A percentile compares a stretch with the other conserved stretches of the same genome.
phyloP scores from a whole-genome alignment of 2,113 vertebrate genomes.

The Desmodus rotundus region DNA sequence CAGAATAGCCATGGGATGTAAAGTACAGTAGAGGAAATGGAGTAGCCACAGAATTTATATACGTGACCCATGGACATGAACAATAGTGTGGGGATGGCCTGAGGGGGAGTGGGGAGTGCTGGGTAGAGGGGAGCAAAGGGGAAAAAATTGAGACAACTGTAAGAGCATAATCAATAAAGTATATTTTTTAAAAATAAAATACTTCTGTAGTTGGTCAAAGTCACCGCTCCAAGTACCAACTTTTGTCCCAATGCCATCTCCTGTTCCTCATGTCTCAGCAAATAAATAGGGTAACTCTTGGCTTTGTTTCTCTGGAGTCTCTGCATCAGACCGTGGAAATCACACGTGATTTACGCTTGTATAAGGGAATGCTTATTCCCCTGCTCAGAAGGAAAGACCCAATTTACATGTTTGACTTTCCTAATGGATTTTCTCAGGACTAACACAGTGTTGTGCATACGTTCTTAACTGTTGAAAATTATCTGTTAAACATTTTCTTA shows the following conservation, averaged over 20 bases:
- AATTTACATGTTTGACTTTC: background rate
- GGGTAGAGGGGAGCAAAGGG: no score
- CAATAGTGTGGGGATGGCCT: no score
- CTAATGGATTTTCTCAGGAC: background rate
- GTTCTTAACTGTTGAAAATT: background rate
- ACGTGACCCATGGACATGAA: no score
- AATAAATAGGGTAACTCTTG: background rate
- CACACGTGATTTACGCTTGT: background rate
- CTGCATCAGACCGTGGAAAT: background rate
- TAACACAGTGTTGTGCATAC: background rate
- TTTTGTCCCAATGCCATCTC: background rate
- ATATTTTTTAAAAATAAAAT: background rate
- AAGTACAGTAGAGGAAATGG: no score
- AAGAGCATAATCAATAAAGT: no score
- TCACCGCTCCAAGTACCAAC: background rate
- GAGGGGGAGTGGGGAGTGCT: no score
- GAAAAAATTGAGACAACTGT: no score
- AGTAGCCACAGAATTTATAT: no score
- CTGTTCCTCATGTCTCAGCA: background rate
- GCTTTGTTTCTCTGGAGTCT: background rate
- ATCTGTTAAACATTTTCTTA: background rate
- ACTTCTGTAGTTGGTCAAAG: background rate
- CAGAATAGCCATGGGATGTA: no score
- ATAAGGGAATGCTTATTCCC: background rate
- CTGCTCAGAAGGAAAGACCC: background rate